phyloP scores from a whole-genome alignment of 53 echinoderm and acorn worm genomes.

The Zoroaster sp. region DNA sequence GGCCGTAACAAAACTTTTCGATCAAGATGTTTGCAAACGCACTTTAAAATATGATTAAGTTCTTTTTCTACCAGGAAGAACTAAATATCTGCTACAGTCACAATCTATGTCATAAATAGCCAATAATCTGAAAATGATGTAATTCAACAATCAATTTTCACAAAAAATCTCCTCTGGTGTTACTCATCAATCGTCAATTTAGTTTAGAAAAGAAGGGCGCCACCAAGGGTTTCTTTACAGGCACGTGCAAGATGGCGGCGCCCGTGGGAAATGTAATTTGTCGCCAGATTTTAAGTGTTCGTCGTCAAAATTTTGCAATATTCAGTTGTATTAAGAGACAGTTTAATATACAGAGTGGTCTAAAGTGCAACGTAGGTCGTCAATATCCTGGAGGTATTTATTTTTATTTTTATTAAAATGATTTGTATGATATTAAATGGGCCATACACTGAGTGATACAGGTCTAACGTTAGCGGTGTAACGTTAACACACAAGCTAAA shows the following conservation, averaged over 20 bases:
- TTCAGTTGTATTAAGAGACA: not conserved
- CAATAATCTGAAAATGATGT: no score
- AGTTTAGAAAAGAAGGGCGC: not conserved
- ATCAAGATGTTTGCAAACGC: no score
- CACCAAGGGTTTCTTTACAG: slow-evolving; percentile 7
- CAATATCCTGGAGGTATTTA: slow-evolving; percentile 35
- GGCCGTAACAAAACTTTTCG: no score
- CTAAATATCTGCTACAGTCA: not conserved
- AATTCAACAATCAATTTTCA: no score
- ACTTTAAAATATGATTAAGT: no score
- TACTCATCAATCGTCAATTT: no score
- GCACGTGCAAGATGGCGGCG: slow-evolving; percentile 30
- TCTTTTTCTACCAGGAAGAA: not conserved
- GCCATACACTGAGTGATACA: no score
- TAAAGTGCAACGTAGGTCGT: not conserved
- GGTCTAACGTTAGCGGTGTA: no score
- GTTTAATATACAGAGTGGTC: not conserved
- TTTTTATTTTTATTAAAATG: no score
- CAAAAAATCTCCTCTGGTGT: no score
- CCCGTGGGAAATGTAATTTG: slow-evolving; percentile 5
- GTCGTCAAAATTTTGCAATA: not conserved
- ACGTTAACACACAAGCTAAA: no score
- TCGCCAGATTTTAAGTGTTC: not conserved
- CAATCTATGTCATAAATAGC: not conserved
- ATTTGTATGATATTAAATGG: no score